Base-by-base conservation (phyloP, 1,140 invertebrate species). In the Drosophila parvula region DNA sequence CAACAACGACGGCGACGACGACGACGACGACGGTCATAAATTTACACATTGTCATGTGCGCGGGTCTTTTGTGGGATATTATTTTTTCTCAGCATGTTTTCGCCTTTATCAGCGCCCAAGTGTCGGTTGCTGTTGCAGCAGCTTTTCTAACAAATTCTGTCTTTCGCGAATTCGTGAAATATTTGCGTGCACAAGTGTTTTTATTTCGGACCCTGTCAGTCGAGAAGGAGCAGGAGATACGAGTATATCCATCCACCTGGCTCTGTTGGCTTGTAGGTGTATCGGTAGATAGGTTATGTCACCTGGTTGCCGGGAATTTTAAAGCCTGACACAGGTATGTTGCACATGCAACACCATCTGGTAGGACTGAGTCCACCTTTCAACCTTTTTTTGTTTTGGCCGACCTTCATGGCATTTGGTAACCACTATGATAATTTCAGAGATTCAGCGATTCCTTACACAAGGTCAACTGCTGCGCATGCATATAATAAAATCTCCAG, bases 131-230 rank as follows among this genome's bases (percentile, higher is more conserved):
- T 45, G 38, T 57, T 58, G 75, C 79, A 55, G 79, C 55, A 22
- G 22, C 47, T 76, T 86, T 86, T 88, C 83, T 88, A 86, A 86
- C 79, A 88, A 85, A 86, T 85, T 86, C 82, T 78, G 81, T 68
- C 62, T n/a, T n/a, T n/a, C 68, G 65, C 58, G 53, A 85, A 69
- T 76, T 81, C 47, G 62, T 63, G 48, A 88, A 88, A 88, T 86
- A 86, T 86, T 86, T 86, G 83, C 82, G 75, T 88, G 79, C 67
- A 69, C 83, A 86, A 86, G 82, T 86, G 83, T 88, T 82, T 81
- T 73, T 36, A 36, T 63, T 58, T 74, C 55, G 41, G 64, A 71
- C 50, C 58, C 41, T 11, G 48, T 36, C 51, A 55, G 41, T 34
- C 41, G 27, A 41, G 62, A 53, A 6, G 18, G n/a, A 22, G 32